Evolutionary conservation across 2,888 invertebrate genomes (phyloP), one percentile per base, ranked within the genome.

Genomic region (Desoria tigrina): DNA sequence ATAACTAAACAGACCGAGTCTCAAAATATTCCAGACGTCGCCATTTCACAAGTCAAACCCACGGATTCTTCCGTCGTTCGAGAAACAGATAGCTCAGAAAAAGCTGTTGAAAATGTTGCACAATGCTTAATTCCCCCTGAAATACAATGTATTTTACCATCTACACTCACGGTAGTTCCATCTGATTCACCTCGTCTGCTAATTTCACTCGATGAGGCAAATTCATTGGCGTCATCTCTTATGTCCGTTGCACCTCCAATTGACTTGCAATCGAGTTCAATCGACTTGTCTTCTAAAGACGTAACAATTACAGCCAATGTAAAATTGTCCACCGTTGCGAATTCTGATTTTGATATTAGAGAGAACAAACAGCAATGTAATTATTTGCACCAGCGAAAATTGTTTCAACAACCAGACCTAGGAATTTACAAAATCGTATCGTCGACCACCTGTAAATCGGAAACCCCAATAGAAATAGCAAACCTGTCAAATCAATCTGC

Each of bases 161-260:
- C 73, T 21, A 73, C 67, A 50, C 68, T 73, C 9, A 73, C 73
- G 16, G 73, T 73, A 2, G 71, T 73, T 3, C 70, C 71, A 42
- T 71, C 73, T 1, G 71, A 71, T 39, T 65, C 67, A 0, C 67
- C 53, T 26, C 61, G 63, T 55, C 42, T 67, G 27, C 14, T 61
- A 26, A 45, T 66, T 4, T 63, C 63, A 53, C 58, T 62, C 16
- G 59, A 59, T 42, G 16, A 16, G 21, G 21, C 45, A 6, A 45
- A 16, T 45, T 18, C 37, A 7, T n/a, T 49, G 23, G 32, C 21
- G 11, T 26, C 39, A 23, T 21, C 60, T 14, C 50, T 49, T 27
- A 9, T 14, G 11, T 2, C 45, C 16, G 18, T 32, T 9, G 11
- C 53, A 37, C n/a, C 27, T 39, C 23, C 39, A 0, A 42, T 16